Evolutionary conservation across 2,888 invertebrate species (phyloP).

Genomic region (Clistopyga incitator): DNA sequence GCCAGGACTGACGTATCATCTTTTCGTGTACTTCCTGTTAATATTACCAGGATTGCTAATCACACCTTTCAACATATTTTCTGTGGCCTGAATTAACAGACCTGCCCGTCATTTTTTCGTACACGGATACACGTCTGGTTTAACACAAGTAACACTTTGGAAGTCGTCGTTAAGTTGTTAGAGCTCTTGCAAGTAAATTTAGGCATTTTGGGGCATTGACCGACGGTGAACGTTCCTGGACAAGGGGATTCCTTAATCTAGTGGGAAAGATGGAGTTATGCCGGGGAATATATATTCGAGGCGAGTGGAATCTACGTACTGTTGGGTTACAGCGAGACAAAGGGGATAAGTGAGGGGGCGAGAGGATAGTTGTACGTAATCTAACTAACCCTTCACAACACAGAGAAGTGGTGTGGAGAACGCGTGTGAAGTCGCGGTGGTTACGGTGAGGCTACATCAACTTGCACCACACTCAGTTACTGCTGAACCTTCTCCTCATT

Average conservation of each 20-base stretch:
- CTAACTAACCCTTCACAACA: slow-evolving; percentile 45
- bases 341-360: slow-evolving; percentile 11
- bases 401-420: slow-evolving; percentile 24
- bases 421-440: slow-evolving; percentile 51
- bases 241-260: background rate
- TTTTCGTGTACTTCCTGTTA: too few relatives aligned
- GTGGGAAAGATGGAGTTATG: slow-evolving; percentile 11
- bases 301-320: background rate
- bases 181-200: slow-evolving; percentile 1
- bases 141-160: background rate
- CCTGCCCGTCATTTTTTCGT: too few relatives aligned
- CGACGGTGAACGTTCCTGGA: background rate
- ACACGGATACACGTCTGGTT: too few relatives aligned
- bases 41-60: too few relatives aligned
- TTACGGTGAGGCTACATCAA: slow-evolving; percentile 58
- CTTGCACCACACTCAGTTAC: slow-evolving; percentile 23
- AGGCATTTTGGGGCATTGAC: slow-evolving; percentile 9
- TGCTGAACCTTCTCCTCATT: background rate
- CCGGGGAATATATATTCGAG: background rate
- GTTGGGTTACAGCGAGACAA: slow-evolving; percentile 13
- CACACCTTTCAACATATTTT: too few relatives aligned
- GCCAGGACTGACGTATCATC: too few relatives aligned
- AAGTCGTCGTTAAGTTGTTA: background rate
- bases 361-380: slow-evolving; percentile 27
- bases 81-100: too few relatives aligned